Base-by-base conservation (phyloP, 2,888 invertebrate genomes). In the Nebria salina region DNA sequence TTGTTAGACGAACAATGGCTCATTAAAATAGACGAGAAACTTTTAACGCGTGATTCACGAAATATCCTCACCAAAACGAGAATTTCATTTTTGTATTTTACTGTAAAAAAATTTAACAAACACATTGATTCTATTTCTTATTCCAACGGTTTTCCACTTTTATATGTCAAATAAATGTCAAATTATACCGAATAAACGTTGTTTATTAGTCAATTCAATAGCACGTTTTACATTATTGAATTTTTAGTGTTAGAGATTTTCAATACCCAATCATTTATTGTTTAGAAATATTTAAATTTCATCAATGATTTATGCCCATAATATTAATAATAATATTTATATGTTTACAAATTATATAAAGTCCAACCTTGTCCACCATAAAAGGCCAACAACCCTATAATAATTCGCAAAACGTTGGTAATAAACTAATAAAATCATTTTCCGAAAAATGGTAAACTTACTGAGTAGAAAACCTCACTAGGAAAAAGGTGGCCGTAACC, bases 1-100 rank as follows among this genome's bases (percentile, higher is more conserved):
- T 80, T 74, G 74, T 74, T 80, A 80, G 75, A 25, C 25, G 68
- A 78, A 80, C 80, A 80, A 80, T 80, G 70, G 75, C 75, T 75
- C 75, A 68, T 80, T 80, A 80, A 75, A 78, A 65, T 20, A 26
- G 54, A 54, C 54, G 54, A 54, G 54, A 54, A 54, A 54, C 43
- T 54, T 54, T 54, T 54, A 54, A 54, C 54, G 54, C 13, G 54
- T 54, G 54, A 54, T 54, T 54, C 54, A 54, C 54, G 54, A 54
- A 54, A 54, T 54, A 7, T 54, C 54, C 54, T 8, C 8, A 54
- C 54, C 11, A 54, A 54, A 54, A 34, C 2, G 5, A 54, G 54
- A 54, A 54, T 54, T 54, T 54, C 7, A 54, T 54, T 54, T 54
- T 34, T 2, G 34, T 34, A 54, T 54, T 54, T 54, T 11, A 54